Conservation (phyloP, 2,113 vertebrate species). For the Penelope pileata region DNA sequence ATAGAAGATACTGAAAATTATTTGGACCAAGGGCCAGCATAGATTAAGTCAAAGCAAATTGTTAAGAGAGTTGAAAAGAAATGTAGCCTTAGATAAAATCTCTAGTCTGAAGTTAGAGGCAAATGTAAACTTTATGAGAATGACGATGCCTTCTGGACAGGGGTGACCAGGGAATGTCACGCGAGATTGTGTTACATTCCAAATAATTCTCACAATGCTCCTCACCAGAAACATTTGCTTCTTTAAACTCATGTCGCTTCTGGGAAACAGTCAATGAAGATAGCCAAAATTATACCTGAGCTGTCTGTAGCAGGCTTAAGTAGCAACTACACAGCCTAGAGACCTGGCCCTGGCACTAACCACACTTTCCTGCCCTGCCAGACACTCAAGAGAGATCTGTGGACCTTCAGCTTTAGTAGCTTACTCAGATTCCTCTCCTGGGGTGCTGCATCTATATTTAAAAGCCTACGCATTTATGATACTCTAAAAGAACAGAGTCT, state of each 20-base stretch:
- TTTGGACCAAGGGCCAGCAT: not conserved
- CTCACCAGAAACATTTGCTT: not conserved
- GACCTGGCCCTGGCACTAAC: not conserved
- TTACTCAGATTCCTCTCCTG: not conserved
- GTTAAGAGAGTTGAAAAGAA: not conserved
- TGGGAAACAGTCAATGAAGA: not conserved
- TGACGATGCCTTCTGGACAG: not conserved
- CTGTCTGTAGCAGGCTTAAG: not conserved
- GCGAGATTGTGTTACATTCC: accelerated
- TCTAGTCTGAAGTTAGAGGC: not conserved
- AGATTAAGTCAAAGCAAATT: not conserved
- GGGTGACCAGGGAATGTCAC: accelerated
- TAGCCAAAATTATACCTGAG: accelerated
- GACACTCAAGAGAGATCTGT: not conserved
- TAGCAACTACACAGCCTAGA: not conserved
- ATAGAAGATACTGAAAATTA: not conserved
- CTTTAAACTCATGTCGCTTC: not conserved
- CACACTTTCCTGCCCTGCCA: not conserved
- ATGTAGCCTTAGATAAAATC: not conserved
- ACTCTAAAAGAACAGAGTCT: not conserved
- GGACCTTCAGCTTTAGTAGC: not conserved
- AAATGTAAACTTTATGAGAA: not conserved
- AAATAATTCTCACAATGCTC: accelerated
- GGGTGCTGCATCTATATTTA: accelerated
- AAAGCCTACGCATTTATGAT: not conserved